phyloP scores from a whole-genome alignment of 2,113 vertebrate species.

The Anoura caudifer region DNA sequence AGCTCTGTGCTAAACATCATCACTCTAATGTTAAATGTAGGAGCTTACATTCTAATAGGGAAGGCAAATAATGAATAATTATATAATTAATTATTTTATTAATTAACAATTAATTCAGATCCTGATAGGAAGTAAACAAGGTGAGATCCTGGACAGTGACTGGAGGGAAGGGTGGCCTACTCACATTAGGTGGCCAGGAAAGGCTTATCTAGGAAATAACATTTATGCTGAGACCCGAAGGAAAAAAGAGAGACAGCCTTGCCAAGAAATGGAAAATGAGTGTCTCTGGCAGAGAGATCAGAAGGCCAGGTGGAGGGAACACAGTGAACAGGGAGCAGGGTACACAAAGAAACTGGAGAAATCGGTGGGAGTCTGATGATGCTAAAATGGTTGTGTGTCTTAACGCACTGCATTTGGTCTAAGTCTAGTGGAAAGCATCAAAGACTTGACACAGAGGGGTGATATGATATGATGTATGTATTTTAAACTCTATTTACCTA shows the following conservation, averaged over 20 bases:
- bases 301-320: neutral
- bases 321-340: neutral
- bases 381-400: neutral
- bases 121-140: neutral
- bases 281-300: neutral
- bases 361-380: neutral
- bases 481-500: neutral
- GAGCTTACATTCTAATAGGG: neutral
- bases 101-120: neutral
- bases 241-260: neutral
- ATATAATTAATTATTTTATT: neutral
- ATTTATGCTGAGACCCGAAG: neutral
- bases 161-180: neutral
- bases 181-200: neutral
- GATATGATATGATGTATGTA: neutral
- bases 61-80: neutral
- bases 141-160: neutral
- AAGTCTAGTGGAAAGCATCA: neutral
- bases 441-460: neutral
- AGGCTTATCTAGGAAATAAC: neutral
- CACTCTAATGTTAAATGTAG: neutral
- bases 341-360: neutral
- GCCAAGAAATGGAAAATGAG: neutral
- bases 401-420: neutral
- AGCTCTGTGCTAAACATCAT: neutral